Conservation (phyloP, 2,113 vertebrate genomes). For the Psephotus haematonotus region DNA sequence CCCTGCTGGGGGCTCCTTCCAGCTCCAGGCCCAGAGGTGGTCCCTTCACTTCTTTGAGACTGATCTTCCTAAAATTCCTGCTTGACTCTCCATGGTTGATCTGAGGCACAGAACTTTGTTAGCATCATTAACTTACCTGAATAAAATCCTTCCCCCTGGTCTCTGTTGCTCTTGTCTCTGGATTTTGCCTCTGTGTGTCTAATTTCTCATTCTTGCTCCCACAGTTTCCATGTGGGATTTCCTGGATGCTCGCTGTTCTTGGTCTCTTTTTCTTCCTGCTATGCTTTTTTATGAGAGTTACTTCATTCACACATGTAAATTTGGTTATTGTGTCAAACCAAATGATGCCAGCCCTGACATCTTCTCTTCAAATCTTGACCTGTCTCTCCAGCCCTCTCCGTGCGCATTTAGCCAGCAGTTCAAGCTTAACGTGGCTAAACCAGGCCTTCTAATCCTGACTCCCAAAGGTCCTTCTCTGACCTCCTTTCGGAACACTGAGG, state of each 20-base stretch:
- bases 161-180: not conserved
- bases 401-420: not conserved
- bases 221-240: not conserved
- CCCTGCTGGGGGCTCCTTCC: not conserved
- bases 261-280: not conserved
- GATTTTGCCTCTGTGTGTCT: not conserved
- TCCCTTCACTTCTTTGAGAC: not conserved
- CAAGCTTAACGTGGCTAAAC: not conserved
- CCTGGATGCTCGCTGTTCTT: not conserved
- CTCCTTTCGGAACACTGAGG: not conserved
- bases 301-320: not conserved
- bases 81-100: not conserved
- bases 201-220: not conserved
- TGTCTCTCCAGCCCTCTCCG: not conserved
- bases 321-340: not conserved
- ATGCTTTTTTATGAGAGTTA: not conserved
- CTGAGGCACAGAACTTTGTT: not conserved
- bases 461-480: constrained; percentile 3
- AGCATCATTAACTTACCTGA: not conserved
- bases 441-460: not conserved
- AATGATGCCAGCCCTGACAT: not conserved
- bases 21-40: not conserved
- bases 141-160: not conserved
- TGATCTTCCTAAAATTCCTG: not conserved
- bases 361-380: not conserved